Evolutionary conservation across 2,113 vertebrate species (phyloP).

Genomic region (Nesoenas mayeri): DNA sequence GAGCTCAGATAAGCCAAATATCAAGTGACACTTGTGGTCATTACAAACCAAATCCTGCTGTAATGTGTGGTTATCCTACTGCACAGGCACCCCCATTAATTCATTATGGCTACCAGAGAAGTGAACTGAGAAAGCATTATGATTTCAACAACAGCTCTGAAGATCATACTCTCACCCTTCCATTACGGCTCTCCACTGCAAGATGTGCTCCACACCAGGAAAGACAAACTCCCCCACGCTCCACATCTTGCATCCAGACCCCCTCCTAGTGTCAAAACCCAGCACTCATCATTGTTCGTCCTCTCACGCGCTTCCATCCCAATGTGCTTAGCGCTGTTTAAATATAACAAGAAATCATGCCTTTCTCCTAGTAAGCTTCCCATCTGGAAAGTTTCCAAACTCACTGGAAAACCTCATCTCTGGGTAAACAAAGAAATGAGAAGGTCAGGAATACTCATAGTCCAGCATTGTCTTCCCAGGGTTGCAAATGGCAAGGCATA

Average conservation of each 20-base stretch:
- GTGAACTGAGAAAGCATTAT: background rate
- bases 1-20: background rate
- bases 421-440: background rate
- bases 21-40: background rate
- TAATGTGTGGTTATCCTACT: background rate
- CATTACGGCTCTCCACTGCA: rapidly evolving
- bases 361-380: background rate
- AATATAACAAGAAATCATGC: background rate
- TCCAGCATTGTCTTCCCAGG: background rate
- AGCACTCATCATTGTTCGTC: rapidly evolving
- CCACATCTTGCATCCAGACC: background rate
- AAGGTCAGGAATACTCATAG: background rate
- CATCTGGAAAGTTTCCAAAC: background rate
- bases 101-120: background rate
- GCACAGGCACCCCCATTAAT: background rate
- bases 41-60: background rate
- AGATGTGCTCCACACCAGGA: background rate
- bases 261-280: background rate
- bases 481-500: background rate
- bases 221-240: background rate
- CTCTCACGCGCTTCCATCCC: background rate
- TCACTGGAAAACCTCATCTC: background rate
- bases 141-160: background rate
- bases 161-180: background rate
- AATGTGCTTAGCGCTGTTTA: background rate